Conservation (phyloP, 2,113 vertebrate species). For the Amphiprion ocellaris region DNA sequence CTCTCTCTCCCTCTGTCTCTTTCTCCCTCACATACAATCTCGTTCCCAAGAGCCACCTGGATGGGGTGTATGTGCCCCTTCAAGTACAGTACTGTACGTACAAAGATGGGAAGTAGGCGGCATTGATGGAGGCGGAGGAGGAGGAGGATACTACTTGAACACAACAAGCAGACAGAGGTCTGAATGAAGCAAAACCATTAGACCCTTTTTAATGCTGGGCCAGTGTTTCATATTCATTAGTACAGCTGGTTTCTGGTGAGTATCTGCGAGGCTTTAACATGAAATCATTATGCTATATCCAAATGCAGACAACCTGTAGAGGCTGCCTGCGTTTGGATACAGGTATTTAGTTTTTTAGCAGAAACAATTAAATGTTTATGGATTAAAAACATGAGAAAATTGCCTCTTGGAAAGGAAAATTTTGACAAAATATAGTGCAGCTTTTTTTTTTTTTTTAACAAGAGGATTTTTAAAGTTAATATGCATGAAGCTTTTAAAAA, state of each 20-base stretch:
- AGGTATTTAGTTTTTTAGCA: too few species aligned
- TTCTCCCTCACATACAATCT: conserved; percentile 51
- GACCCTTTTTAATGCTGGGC: conserved; percentile 42
- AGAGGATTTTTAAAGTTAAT: neutral
- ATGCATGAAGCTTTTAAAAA: neutral
- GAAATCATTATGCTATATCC: conserved; percentile 21
- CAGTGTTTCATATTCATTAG: conserved; percentile 47
- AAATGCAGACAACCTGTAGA: conserved; percentile 52
- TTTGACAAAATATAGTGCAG: neutral
- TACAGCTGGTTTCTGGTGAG: conserved; percentile 33
- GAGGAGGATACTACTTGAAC: conserved; percentile 68
- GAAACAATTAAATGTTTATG: too few species aligned
- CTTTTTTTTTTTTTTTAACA: neutral
- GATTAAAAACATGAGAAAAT: neutral
- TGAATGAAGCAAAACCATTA: conserved; percentile 62
- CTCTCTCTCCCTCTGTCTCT: conserved; percentile 44
- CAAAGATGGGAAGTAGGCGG: conserved; percentile 59
- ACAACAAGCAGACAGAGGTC: conserved; percentile 55
- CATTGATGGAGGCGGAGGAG: conserved; percentile 37
- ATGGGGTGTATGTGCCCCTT: conserved; percentile 61
- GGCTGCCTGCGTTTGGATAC: too few species aligned
- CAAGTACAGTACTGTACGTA: conserved; percentile 67
- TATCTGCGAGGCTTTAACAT: conserved; percentile 11
- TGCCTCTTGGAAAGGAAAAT: neutral
- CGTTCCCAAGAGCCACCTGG: conserved; percentile 76